Evolutionary conservation across 2,797 vertebrate genomes (phyloP), one percentile per base, ranked within the genome.

Genomic region (Amazona finschi): DNA sequence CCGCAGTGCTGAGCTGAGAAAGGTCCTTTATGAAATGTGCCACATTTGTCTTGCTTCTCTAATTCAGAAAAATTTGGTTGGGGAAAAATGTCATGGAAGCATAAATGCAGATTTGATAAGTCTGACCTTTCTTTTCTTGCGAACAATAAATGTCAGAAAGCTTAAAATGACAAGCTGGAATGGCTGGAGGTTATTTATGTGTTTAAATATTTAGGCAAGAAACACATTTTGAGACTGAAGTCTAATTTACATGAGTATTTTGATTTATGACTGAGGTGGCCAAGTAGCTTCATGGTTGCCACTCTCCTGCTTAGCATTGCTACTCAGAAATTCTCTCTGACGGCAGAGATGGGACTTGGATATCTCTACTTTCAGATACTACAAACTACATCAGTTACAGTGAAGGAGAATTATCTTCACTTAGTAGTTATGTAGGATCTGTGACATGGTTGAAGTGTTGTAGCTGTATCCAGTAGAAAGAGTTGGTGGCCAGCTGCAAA

Each of bases 71-170:
- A 95, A 95, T 93, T 92, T 97, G 89, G 95, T 95, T 97, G 96
- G 89, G 96, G 95, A 98, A 97, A 98, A 97, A 98, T 98, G 96
- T 97, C 95, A 97, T 95, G 85, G 94, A 97, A 97, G 85, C 92
- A 97, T 94, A 97, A 97, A 97, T 97, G 95, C 96, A 98, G 97
- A 98, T 97, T 98, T 98, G 94, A 96, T 97, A 97, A 93, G 96
- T 95, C 93, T 98, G 97, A 98, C 96, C 97, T 98, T 98, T 98
- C 92, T 97, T 98, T 95, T 97, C 94, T 96, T 96, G 94, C 15
- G 81, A 98, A 97, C 96, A 98, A 98, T 97, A 98, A 98, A 98
- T 98, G 97, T 96, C 97, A 97, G 95, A 95, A 97, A 97, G 92
- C 96, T 98, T 97, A 97, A 97, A 97, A 96, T 97, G 97, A 98